Base-by-base conservation (phyloP, 2,797 vertebrate genomes). In the Taeniopygia guttata region DNA sequence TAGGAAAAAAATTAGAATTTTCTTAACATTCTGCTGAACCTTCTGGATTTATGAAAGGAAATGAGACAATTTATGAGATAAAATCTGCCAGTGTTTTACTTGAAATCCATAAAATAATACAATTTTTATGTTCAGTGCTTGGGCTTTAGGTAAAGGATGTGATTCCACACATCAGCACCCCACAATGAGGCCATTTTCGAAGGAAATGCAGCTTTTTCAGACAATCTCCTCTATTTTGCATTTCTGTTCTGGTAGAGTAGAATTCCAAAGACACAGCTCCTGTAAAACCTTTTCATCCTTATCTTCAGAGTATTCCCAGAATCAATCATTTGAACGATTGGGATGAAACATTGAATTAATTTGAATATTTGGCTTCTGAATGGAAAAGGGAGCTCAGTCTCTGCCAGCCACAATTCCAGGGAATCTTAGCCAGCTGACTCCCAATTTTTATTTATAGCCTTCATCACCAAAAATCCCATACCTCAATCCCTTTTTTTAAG, bases 341-440 rank as follows among this genome's bases (percentile, higher is more conserved):
- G 59, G 16, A 19, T 36, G 16, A 85, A 75, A 54, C 7, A 8
- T 1, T 23, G 29, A 25, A 60, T 45, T 56, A 45, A 88, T 76
- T 73, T 30, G 3, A 68, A 56, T 87, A 55, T 36, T 78, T 59
- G 16, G 21, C 9, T 67, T 72, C 40, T 55, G 79, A 76, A 62
- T 32, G 55, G 43, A 56, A 45, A 69, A 32, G 7, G 20, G 22
- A 55, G 26, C 23, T 82, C 15, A 21, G 5, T 56, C 16, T 59
- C 25, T 1, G 3, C 7, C 56, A 60, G 20, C 32, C 56, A 29
- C 32, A n/a, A 13, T 26, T 36, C 9, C 11, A 26, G 14, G 66
- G 48, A 66, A 49, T 21, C 12, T 0, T 1, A 78, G 13, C 7
- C 54, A 54, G 5, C 5, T 51, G 34, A 15, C 1, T 42, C 58